Evolutionary conservation across 2,888 invertebrate genomes (phyloP), one percentile per base, ranked within the genome.

Genomic region (Lochmaea capreae): DNA sequence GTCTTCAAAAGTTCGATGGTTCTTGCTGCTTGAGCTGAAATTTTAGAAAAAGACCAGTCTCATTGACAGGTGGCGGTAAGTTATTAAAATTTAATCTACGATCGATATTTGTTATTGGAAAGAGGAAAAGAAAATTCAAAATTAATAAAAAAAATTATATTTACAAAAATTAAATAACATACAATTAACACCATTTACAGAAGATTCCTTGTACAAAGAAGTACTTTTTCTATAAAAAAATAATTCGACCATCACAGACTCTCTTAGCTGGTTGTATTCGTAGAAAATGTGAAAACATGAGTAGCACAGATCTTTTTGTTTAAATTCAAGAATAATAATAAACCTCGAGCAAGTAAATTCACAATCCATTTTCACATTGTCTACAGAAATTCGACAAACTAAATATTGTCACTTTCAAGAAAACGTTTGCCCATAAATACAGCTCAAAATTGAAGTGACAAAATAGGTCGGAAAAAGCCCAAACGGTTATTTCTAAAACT

Each of bases 231-330:
- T 9, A 16, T 46, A 67, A 39, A 72, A 72, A 62, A 62, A 57
- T 33, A 57, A 63, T 59, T 67, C 33, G 73, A 68, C 65, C 73
- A 73, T 73, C 73, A 67, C 72, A 72, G 72, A 67, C 65, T 46
- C 42, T 70, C 16, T 54, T 18, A 54, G 16, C 54, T 54, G 6
- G 12, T 46, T 52, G 54, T 54, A 9, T 10, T 54, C 16, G 54
- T 5, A 54, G 18, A 54, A 54, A 54, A 54, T 18, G 10, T 18
- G 18, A 54, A 16, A 18, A 16, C n/a, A 11, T 54, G 16, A 54
- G 9, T 33, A 22, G 22, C 22, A 22, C 22, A 22, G 22, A 22
- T 22, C 22, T 22, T 22, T 22, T 22, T 22, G 22, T 22, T 22
- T 22, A 22, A 22, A 22, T 22, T 22, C 22, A 22, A 22, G 22